Evolutionary conservation across 2,113 vertebrate species (phyloP).

Genomic region (Nothocercus julius): DNA sequence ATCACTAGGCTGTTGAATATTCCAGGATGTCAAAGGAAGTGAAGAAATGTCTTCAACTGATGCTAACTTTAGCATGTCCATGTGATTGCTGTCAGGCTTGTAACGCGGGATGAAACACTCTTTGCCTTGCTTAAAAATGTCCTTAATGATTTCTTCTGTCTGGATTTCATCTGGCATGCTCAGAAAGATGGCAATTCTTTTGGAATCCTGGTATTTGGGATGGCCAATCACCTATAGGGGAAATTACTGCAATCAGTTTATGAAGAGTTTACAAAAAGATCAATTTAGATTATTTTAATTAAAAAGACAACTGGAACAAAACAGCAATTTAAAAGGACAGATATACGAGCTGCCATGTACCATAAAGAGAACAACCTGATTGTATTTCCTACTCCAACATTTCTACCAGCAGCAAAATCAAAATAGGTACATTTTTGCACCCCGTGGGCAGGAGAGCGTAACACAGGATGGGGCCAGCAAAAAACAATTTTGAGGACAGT

Average conservation of each 20-base stretch:
- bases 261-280: background rate
- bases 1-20: constrained; percentile 87
- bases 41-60: constrained; percentile 83
- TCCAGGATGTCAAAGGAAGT: constrained; percentile 90
- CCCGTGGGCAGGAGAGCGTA: background rate
- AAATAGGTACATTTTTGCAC: background rate
- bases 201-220: constrained; percentile 81
- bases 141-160: constrained; percentile 87
- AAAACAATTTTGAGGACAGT: background rate
- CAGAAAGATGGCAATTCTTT: constrained; percentile 89
- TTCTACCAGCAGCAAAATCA: background rate
- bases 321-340: background rate
- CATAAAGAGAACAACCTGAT: background rate
- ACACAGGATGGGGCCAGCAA: background rate
- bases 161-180: constrained; percentile 91
- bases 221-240: constrained; percentile 83
- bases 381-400: background rate
- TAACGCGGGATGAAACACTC: constrained; percentile 93
- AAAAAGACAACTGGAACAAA: background rate
- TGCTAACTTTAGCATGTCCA: constrained; percentile 91
- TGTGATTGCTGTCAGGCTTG: constrained; percentile 80
- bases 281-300: background rate
- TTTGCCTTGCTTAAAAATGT: constrained; percentile 86
- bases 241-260: background rate
- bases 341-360: background rate